A percentile compares a stretch with the other conserved stretches of the same genome.
Conservation (phyloP, 2,888 invertebrate genomes). For the Torymus tubicola region DNA sequence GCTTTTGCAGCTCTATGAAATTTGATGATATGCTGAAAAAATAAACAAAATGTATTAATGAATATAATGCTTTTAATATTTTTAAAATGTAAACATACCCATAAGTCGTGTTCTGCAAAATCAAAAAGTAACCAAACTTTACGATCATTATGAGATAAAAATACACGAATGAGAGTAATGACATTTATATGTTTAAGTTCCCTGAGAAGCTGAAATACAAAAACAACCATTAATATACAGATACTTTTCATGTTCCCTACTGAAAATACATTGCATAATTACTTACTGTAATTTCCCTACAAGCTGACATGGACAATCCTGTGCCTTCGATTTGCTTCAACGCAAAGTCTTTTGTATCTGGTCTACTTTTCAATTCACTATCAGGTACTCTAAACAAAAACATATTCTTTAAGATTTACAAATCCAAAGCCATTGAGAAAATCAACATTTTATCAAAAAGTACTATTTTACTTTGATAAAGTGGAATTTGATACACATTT, state of each 20-base stretch:
- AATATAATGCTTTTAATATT: constrained; percentile 35
- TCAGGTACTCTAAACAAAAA: constrained; percentile 70
- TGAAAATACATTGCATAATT: constrained; percentile 7
- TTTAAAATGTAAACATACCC: constrained; percentile 80
- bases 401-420: not conserved
- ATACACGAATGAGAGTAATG: constrained; percentile 96
- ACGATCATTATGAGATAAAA: constrained; percentile 95
- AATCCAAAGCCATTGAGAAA: not conserved
- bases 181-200: constrained; percentile 98
- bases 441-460: too few species aligned
- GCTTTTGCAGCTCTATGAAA: constrained; percentile 98
- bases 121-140: constrained; percentile 99
- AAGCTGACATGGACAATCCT: constrained; percentile 99
- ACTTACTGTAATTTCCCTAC: constrained; percentile 97
- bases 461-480: too few species aligned
- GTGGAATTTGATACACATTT: too few species aligned
- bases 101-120: constrained; percentile 99
- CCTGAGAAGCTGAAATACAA: constrained; percentile 86
- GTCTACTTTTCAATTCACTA: constrained; percentile 75
- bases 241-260: not conserved
- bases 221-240: constrained; percentile 42
- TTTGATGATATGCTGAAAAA: constrained; percentile 93
- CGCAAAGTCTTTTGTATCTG: constrained; percentile 95
- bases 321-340: constrained; percentile 99
- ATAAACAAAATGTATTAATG: constrained; percentile 42